Evolutionary conservation across 2,888 invertebrate genomes (phyloP), one percentile per base, ranked within the genome.

Genomic region (Dicycla oo): DNA sequence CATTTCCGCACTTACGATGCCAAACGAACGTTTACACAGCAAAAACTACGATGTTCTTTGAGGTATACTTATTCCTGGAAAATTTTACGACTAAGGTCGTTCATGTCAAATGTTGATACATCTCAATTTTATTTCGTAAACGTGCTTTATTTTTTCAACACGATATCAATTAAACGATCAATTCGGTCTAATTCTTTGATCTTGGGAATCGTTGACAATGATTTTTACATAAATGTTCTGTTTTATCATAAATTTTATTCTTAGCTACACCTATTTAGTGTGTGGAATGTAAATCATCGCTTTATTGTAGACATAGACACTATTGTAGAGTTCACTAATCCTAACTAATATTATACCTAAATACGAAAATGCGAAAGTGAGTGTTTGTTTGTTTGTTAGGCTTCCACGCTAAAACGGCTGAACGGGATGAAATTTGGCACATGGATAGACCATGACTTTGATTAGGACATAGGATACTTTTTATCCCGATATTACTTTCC

Each of bases 1-100:
- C 56, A 49, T 85, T 86, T 85, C 85, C 85, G 82, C 69, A 63
- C 78, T 73, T 54, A 57, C 68, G 78, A 64, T 82, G 85, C 86
- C 82, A 85, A 81, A 76, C 65, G 26, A 61, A 68, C 75, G 64
- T 71, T 74, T 66, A 69, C 61, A 62, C 75, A 63, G 58, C 58
- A 75, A 78, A 61, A 82, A 67, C 58, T 69, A 66, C 56, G 26
- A 67, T 64, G 56, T 73, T 86, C 75, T 76, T 84, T 73, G 75
- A 78, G 78, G 73, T 80, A 73, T 58, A 66, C 80, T 63, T 84
- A 83, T 83, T 80, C 70, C 65, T 81, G 73, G 73, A 75, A 51
- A 60, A 43, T 78, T 77, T 80, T 66, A 86, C 71, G 79, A 79
- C 69, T 57, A 75, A 72, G 75, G 81, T 83, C 81, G 62, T 74